phyloP scores from a whole-genome alignment of 2,797 vertebrate genomes.

The Hoplostethus mediterraneus region DNA sequence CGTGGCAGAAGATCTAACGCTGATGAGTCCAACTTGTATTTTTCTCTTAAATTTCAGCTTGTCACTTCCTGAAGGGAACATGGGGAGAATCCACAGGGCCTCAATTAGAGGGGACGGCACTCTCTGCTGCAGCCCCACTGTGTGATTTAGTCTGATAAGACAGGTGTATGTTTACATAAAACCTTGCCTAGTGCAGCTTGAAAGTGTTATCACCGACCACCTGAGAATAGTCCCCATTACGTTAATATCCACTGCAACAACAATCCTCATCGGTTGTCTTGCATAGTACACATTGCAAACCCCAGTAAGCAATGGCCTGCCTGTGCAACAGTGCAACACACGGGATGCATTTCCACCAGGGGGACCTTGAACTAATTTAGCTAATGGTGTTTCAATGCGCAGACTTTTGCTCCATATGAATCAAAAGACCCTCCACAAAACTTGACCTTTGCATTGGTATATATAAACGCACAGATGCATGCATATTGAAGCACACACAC shows the following conservation, averaged over 20 bases:
- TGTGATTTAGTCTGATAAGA: no score
- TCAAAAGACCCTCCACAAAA: not conserved
- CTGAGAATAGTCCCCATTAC: not conserved
- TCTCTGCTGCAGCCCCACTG: no score
- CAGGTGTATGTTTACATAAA: no score
- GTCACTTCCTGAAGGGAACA: no score
- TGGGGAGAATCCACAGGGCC: no score
- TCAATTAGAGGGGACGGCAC: no score
- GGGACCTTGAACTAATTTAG: not conserved
- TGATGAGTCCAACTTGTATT: no score
- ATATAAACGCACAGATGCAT: slow-evolving; percentile 36
- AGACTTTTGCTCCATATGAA: not conserved
- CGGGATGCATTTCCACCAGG: not conserved
- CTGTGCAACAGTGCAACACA: not conserved
- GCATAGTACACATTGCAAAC: not conserved
- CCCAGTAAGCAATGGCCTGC: not conserved
- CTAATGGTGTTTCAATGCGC: not conserved
- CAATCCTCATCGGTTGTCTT: not conserved
- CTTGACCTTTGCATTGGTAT: slow-evolving; percentile 58
- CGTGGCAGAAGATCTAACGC: no score
- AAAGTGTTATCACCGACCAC: not conserved
- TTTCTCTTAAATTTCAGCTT: no score
- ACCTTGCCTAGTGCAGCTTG: no score
- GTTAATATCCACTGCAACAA: not conserved
- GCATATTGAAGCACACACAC: slow-evolving; percentile 20